Conservation (phyloP, 2,888 invertebrate genomes). For the Chorisops tibialis region DNA sequence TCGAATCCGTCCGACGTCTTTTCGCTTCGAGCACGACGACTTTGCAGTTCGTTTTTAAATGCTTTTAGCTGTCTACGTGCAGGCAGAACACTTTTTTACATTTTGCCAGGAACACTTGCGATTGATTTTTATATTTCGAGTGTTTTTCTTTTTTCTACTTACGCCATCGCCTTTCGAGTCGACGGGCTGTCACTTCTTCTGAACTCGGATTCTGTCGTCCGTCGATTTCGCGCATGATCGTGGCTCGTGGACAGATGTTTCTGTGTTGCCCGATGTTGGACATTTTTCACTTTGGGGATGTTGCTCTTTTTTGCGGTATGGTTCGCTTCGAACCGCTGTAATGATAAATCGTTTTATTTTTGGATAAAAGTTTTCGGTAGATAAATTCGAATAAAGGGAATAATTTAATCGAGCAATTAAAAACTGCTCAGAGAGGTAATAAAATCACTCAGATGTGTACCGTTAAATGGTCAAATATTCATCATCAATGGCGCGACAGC, state of each 20-base stretch:
- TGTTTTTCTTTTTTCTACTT: conserved; percentile 4
- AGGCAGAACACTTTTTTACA: neutral
- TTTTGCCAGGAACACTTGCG: conserved; percentile 7
- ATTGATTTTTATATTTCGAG: neutral
- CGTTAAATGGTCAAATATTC: too few species aligned
- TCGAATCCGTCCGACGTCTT: neutral
- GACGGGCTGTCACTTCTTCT: conserved; percentile 11
- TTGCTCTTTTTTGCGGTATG: too few species aligned
- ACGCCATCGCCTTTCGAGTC: conserved; percentile 13
- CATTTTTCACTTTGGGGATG: neutral
- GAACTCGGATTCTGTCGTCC: neutral
- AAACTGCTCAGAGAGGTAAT: too few species aligned
- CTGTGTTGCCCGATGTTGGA: neutral
- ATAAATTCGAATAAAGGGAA: too few species aligned
- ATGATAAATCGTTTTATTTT: too few species aligned
- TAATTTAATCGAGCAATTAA: too few species aligned
- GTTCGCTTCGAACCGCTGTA: neutral
- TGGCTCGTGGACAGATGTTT: conserved; percentile 13
- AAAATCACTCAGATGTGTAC: too few species aligned
- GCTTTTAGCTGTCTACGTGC: neutral
- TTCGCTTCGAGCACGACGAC: neutral
- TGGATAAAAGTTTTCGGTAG: too few species aligned
- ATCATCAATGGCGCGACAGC: too few species aligned
- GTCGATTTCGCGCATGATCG: neutral
- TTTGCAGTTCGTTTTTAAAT: neutral